phyloP scores from a whole-genome alignment of 2,888 invertebrate species.

The Caenorhabditis doughertyi region DNA sequence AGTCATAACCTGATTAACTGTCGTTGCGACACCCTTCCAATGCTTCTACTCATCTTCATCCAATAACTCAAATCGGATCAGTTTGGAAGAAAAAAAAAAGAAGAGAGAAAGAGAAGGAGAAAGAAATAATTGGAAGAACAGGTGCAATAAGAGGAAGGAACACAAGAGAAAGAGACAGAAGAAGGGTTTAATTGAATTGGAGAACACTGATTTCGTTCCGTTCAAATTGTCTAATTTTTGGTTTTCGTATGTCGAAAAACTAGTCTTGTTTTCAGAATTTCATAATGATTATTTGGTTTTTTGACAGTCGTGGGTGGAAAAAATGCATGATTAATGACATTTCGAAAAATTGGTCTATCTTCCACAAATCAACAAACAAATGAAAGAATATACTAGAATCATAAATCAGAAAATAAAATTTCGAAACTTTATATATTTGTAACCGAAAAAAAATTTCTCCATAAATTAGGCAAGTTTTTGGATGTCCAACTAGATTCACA shows the following conservation, averaged over 20 bases:
- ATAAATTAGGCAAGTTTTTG: too few relatives aligned
- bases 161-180: slow-evolving; percentile 1
- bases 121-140: slow-evolving; percentile 46
- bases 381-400: too few relatives aligned
- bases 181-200: slow-evolving; percentile 48
- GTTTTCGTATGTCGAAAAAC: slow-evolving; percentile 18
- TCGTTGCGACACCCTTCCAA: slow-evolving; percentile 22
- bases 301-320: neutral
- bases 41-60: neutral
- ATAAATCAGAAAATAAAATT: too few relatives aligned
- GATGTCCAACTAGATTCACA: too few relatives aligned
- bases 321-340: slow-evolving; percentile 1
- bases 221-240: slow-evolving; percentile 18
- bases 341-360: neutral
- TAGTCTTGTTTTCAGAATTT: slow-evolving; percentile 6
- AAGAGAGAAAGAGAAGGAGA: slow-evolving; percentile 6
- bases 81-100: neutral
- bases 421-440: too few relatives aligned
- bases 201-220: neutral
- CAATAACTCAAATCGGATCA: slow-evolving; percentile 36
- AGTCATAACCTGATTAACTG: slow-evolving; percentile 56
- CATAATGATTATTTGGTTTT: neutral
- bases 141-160: slow-evolving; percentile 48
- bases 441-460: too few relatives aligned
- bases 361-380: too few relatives aligned